Percentiles rank a stretch among this genome's conserved stretches.
Evolutionary conservation across 2,113 vertebrate species (phyloP).

Genomic region (Galemys pyrenaicus): DNA sequence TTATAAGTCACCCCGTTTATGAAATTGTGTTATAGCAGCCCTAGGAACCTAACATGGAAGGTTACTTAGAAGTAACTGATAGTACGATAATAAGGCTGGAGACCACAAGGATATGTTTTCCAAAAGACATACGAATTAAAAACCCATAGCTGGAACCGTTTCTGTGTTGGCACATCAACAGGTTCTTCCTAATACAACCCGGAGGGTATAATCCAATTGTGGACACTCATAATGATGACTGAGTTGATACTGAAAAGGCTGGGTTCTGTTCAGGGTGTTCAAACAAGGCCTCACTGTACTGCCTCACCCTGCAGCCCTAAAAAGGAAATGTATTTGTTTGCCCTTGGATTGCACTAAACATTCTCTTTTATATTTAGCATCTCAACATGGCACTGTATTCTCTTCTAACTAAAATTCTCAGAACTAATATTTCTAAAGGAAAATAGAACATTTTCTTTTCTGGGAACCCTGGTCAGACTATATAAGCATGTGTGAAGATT

Average conservation of each 20-base stretch:
- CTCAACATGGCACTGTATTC: not conserved
- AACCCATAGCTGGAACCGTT: not conserved
- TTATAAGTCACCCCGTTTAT: not conserved
- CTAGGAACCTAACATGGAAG: not conserved
- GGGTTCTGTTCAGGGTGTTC: not conserved
- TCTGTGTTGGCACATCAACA: not conserved
- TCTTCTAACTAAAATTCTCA: not conserved
- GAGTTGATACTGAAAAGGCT: not conserved
- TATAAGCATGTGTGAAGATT: not conserved
- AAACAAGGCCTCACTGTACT: not conserved
- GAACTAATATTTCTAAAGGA: not conserved
- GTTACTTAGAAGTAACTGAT: not conserved
- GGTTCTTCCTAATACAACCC: not conserved
- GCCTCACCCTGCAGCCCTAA: not conserved
- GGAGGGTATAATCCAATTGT: not conserved
- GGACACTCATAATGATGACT: not conserved
- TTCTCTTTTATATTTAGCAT: conserved; percentile 30
- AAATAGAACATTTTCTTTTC: not conserved
- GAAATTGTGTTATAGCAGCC: not conserved
- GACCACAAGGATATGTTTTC: not conserved
- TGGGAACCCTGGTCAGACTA: not conserved
- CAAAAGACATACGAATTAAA: not conserved
- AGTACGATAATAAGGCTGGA: not conserved
- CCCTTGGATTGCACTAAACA: not conserved
- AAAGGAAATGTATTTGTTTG: conserved; percentile 49